phyloP scores from a whole-genome alignment of 2,888 invertebrate species.

The Andrena chrysosceles region DNA sequence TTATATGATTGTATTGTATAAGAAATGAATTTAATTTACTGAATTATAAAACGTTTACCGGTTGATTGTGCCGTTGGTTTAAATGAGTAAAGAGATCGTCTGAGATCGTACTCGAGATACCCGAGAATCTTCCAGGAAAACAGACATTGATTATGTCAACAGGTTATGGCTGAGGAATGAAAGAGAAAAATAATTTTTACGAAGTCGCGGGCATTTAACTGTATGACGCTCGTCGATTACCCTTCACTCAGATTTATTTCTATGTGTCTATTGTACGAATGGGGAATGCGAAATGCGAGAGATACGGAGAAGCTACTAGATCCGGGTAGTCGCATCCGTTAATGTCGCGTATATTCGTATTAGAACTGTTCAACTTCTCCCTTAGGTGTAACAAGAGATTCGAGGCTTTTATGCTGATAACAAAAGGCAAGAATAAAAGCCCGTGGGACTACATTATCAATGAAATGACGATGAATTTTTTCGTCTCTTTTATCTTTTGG shows the following conservation, averaged over 20 bases:
- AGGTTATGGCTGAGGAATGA: background rate
- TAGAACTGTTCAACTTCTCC: background rate
- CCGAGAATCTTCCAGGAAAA: background rate
- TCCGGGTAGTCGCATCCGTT: slow-evolving; percentile 4
- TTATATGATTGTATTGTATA: too few relatives aligned
- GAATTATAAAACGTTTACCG: background rate
- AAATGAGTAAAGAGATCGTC: background rate
- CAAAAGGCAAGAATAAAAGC: background rate
- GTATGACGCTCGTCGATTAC: background rate
- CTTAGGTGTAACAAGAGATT: too few relatives aligned
- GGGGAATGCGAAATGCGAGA: background rate
- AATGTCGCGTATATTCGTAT: background rate
- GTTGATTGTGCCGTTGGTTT: background rate
- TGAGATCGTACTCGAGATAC: background rate
- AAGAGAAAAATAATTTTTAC: background rate
- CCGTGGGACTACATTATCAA: background rate
- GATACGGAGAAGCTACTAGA: slow-evolving; percentile 16
- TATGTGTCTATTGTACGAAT: background rate
- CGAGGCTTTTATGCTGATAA: background rate
- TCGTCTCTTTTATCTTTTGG: slow-evolving; percentile 2
- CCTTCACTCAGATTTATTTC: background rate
- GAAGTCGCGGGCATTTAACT: background rate
- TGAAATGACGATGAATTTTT: background rate
- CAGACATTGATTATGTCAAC: background rate
- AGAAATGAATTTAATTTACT: background rate